Conservation (phyloP, 2,113 vertebrate species). For the Bothrops jararaca region DNA sequence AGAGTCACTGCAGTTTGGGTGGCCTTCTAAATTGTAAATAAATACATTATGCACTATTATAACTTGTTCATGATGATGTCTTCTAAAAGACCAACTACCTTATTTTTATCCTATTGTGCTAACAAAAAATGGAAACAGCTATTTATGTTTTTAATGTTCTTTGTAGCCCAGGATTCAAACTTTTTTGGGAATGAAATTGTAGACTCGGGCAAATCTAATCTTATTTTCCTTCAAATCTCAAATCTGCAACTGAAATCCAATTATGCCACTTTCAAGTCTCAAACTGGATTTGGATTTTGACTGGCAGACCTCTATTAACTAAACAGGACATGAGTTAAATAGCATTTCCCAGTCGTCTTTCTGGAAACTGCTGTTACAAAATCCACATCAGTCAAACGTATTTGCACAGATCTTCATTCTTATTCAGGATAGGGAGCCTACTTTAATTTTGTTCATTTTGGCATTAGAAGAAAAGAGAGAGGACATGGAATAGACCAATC, state of each 20-base stretch:
- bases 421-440: background rate
- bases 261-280: background rate
- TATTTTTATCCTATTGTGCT: background rate
- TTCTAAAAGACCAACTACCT: background rate
- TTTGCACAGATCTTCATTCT: background rate
- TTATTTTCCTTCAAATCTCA: background rate
- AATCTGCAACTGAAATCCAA: background rate
- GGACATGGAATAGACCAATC: background rate
- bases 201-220: background rate
- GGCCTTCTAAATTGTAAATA: background rate
- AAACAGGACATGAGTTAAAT: background rate
- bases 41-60: background rate
- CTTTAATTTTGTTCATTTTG: background rate
- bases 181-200: background rate
- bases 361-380: background rate
- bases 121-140: background rate
- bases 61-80: background rate
- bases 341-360: background rate
- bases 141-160: background rate
- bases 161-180: background rate
- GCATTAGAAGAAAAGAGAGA: background rate
- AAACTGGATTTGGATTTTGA: background rate
- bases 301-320: background rate
- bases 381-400: background rate
- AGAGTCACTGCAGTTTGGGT: background rate